Base-by-base conservation (phyloP, 2,113 vertebrate genomes). In the Zapus hudsonius region DNA sequence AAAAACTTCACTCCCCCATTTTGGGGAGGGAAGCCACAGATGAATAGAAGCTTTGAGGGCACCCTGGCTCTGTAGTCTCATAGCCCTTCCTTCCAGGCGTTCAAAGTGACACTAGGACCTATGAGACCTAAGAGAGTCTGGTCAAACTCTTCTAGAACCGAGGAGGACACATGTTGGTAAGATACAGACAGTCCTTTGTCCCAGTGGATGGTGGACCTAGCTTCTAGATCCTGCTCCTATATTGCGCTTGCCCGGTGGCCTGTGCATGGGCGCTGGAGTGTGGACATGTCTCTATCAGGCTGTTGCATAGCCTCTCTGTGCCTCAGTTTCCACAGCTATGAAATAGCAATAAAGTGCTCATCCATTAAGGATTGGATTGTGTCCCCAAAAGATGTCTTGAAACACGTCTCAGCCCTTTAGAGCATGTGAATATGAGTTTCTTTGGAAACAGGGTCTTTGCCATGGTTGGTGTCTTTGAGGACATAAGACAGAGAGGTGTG, bases 231-330 rank as follows among this genome's bases (percentile, higher is more conserved):
- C 74, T 7, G 6, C 10, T 63, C 66, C 27, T 4, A 6, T 31
- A 36, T 27, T 5, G 1, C 1, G 5, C 33, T 0, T 1, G 38
- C 16, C 6, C 59, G 33, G 15, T 3, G 67, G 22, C 33, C 1
- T 57, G 25, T 0, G 4, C 25, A 64, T 9, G 36, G 55, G 63
- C 2, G 0, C 63, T 66, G 63, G 27, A 33, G 63, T 29, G 13
- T 52, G 25, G 3, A 9, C 64, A 38, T 7, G 33, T 63, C 7
- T n/a, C 27, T 2, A 27, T 8, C 64, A 9, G 1, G 29, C 31
- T 6, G 3, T 8, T 42, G 29, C 36, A 64, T 9, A 42, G 38
- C 44, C 19, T 31, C 17, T 81, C 38, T 81, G 38, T 42, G 8
- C 79, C 79, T 64, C 36, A 81, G 57, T 81, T 64, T 81, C 17